These are phyloP conservation scores for Brachionus calyciflorus DNA, from an alignment of 1,140 invertebrate species.

Conservation along the genomic window DNA sequence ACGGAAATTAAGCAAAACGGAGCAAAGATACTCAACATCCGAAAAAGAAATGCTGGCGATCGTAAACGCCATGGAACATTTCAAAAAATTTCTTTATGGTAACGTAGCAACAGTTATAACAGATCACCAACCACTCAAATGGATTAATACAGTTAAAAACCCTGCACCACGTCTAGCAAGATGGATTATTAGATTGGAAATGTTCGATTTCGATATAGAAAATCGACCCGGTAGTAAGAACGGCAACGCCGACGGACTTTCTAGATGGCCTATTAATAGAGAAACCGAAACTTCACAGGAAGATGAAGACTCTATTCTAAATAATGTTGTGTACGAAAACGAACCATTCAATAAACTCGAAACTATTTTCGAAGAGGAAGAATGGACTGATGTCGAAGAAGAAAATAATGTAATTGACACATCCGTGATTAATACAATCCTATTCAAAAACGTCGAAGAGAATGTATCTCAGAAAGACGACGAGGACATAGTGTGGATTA, in stretches of 20 bases:
- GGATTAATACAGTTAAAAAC: slow-evolving; percentile 59
- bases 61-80: too few relatives aligned
- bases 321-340: background rate
- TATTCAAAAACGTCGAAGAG: too few relatives aligned
- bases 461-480: too few relatives aligned
- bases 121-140: slow-evolving; percentile 55
- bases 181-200: slow-evolving; percentile 2
- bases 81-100: too few relatives aligned
- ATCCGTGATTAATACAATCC: too few relatives aligned
- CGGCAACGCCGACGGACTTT: background rate
- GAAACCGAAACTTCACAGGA: background rate
- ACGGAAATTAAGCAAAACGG: too few relatives aligned
- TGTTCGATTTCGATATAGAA: background rate
- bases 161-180: slow-evolving; percentile 54
- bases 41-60: too few relatives aligned
- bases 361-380: background rate
- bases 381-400: background rate
- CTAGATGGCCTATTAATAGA: background rate
- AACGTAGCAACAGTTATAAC: too few relatives aligned
- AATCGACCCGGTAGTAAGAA: background rate
- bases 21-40: too few relatives aligned
- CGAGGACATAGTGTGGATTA: too few relatives aligned
- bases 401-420: too few relatives aligned
- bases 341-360: too few relatives aligned
- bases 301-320: background rate